Evolutionary conservation across 2,113 vertebrate species (phyloP).

Genomic region (Dascyllus trimaculatus): DNA sequence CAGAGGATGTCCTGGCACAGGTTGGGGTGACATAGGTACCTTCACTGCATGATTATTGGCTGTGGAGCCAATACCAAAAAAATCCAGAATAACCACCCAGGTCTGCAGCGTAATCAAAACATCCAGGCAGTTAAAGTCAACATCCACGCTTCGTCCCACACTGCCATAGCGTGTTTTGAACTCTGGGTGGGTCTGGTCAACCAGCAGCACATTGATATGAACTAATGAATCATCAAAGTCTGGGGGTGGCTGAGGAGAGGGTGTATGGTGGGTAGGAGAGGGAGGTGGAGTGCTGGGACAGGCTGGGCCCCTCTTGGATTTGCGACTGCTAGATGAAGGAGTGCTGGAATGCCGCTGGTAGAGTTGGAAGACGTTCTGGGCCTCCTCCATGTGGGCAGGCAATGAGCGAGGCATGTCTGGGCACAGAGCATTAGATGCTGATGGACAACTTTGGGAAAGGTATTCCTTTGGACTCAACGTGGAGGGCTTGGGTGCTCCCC

Average conservation of each 20-base stretch:
- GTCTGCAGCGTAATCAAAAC: conserved; percentile 97
- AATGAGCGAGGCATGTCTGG: conserved; percentile 98
- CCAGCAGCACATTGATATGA: conserved; percentile 94
- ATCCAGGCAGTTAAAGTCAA: conserved; percentile 98
- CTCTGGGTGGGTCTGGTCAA: conserved; percentile 95
- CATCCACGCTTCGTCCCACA: conserved; percentile 91
- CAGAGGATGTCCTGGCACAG: conserved; percentile 52
- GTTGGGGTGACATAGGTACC: conserved; percentile 78
- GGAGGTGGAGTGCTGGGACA: conserved; percentile 96
- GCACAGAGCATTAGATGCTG: conserved; percentile 88
- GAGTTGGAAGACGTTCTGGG: conserved; percentile 96
- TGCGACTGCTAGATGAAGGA: conserved; percentile 83
- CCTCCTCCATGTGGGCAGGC: conserved; percentile 96
- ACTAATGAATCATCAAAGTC: conserved; percentile 96
- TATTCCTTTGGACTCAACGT: conserved; percentile 93
- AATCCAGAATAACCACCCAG: conserved; percentile 98
- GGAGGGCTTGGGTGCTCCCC: conserved; percentile 94
- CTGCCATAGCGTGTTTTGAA: conserved; percentile 89
- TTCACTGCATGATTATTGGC: conserved; percentile 95
- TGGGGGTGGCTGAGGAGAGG: conserved; percentile 77
- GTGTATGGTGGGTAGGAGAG: conserved; percentile 87
- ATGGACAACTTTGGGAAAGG: conserved; percentile 96
- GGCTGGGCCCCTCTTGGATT: conserved; percentile 85
- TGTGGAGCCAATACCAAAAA: conserved; percentile 98
- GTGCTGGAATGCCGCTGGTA: conserved; percentile 92